Evolutionary conservation across 2,797 vertebrate species (phyloP), one percentile per base, ranked within the genome.

Genomic region (Acrossocheilus fasciatus): DNA sequence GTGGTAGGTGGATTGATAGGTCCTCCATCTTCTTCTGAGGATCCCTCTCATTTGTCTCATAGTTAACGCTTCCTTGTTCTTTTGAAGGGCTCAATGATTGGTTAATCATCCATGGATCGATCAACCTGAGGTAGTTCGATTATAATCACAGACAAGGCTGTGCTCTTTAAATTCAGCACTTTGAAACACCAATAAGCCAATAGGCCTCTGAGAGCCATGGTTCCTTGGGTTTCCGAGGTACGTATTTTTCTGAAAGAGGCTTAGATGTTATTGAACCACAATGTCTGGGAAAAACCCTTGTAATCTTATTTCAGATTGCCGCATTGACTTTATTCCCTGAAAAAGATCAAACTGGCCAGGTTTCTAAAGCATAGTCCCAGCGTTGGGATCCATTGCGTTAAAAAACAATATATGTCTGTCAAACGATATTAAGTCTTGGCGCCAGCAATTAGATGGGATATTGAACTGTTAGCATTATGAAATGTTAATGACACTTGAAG

Each of bases 151-250:
- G 74, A 66, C 68, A 41, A 85, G 62, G 52, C 57, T 11, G 50
- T 30, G 17, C 43, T 84, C 54, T 77, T 87, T 84, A 84, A 82
- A 82, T 81, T 77, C 69, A 86, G 80, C 79, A 72, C 85, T 87
- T 73, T 85, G 20, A 85, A 81, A 82, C 18, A 74, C 69, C 81
- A 88, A 86, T 88, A 86, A 74, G 69, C 73, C 76, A 47, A 87
- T 86, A 68, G 81, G 10, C 34, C 52, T 81, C 34, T 6, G 23
- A 72, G 75, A 75, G 36, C 75, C 82, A 64, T 7, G 74, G 70
- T 52, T 81, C 23, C 57, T 52, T 77, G 62, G 39, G 17, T 34
- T 62, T 73, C 43, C 70, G 75, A 70, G 36, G 23, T 59, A n/a
- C 14, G 70, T 57, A n/a, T 62, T 62, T 81, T 85, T 59, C 77